These are phyloP conservation scores for Hemicordylus capensis DNA, from an alignment of 2,113 vertebrate species.

Conservation along the genomic window DNA sequence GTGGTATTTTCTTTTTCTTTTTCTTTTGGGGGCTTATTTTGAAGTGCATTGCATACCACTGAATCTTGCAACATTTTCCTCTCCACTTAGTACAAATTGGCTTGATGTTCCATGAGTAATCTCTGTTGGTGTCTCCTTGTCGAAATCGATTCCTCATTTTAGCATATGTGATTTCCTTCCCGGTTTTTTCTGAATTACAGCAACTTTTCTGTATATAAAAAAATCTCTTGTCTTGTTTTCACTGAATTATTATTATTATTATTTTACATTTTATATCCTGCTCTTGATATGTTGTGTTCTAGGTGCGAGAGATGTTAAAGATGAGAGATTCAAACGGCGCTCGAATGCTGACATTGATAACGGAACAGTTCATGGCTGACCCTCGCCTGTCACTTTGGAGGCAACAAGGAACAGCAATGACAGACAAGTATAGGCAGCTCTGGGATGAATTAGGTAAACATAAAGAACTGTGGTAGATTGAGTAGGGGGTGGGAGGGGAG, in stretches of 20 bases:
- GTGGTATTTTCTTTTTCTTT: background rate
- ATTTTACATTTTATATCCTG: too few species aligned
- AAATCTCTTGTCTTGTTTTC: background rate
- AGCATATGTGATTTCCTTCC: background rate
- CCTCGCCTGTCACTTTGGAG: constrained; percentile 91
- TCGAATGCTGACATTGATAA: constrained; percentile 94
- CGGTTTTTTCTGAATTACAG: background rate
- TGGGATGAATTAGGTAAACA: constrained; percentile 90
- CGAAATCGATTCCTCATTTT: background rate
- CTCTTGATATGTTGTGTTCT: constrained; percentile 46
- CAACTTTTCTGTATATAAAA: too few species aligned
- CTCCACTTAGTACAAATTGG: background rate
- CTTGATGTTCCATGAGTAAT: background rate
- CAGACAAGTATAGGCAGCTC: constrained; percentile 96
- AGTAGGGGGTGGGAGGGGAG: constrained; percentile 7
- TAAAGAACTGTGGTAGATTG: constrained; percentile 24
- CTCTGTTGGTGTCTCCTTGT: background rate
- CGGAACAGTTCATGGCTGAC: constrained; percentile 97
- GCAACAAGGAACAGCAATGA: constrained; percentile 95
- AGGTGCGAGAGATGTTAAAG: constrained; percentile 98
- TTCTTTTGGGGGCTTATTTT: background rate
- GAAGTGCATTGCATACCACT: background rate
- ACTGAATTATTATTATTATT: too few species aligned
- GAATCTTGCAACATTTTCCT: background rate
- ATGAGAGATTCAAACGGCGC: constrained; percentile 97